These are phyloP conservation scores for Scrobipalpa costella DNA, from an alignment of 2,888 invertebrate species.

Conservation along the genomic window DNA sequence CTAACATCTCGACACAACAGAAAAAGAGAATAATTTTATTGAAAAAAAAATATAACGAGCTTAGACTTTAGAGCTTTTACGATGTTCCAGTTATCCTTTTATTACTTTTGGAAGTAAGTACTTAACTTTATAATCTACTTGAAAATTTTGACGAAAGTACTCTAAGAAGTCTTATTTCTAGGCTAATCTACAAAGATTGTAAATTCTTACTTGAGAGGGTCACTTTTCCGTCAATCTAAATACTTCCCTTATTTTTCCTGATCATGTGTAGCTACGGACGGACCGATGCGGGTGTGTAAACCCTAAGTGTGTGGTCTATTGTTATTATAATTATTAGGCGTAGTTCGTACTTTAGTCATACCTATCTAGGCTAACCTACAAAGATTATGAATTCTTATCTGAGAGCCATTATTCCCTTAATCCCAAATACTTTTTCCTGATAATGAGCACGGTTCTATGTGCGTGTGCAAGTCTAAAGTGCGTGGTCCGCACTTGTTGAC, in stretches of 20 bases:
- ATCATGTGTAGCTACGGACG: conserved; percentile 56
- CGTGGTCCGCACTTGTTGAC: conserved; percentile 42
- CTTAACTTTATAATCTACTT: no score
- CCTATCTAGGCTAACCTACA: conserved; percentile 6
- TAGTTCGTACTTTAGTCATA: no score
- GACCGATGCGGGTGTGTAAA: conserved; percentile 54
- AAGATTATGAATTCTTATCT: no score
- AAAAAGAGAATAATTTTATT: no score
- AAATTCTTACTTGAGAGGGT: conserved; percentile 48
- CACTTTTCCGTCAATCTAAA: conserved; percentile 54
- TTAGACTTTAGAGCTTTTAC: no score
- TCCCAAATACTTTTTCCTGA: conserved; percentile 64
- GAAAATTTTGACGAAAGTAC: no score
- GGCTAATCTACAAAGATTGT: no score
- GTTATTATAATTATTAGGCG: no score
- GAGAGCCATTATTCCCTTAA: conserved; percentile 54
- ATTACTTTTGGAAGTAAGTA: no score
- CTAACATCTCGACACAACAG: neutral
- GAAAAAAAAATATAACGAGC: no score
- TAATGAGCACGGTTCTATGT: conserved; percentile 53
- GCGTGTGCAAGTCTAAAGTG: conserved; percentile 53
- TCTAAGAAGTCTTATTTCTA: no score
- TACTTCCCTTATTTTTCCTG: conserved; percentile 69
- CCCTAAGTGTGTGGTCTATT: conserved; percentile 47
- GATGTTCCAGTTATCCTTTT: neutral